These are phyloP conservation scores for Silvanus unidentatus DNA, from an alignment of 2,888 invertebrate species.

Conservation along the genomic window DNA sequence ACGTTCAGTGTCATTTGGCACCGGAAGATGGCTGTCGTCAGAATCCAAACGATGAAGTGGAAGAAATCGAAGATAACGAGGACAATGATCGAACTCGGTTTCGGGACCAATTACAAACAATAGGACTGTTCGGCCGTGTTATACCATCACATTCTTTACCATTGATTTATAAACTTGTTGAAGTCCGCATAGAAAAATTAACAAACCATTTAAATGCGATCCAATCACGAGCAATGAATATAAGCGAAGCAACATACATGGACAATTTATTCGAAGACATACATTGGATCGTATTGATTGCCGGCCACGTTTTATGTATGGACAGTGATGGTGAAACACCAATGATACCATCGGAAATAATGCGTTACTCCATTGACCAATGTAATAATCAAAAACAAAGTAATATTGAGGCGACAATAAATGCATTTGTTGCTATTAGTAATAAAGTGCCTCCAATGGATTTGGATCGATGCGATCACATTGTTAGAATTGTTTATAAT, in stretches of 20 bases:
- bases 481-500: conserved; percentile 60
- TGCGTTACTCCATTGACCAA: conserved; percentile 54
- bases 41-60: conserved; percentile 42
- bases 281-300: conserved; percentile 81
- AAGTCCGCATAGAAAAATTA: conserved; percentile 38
- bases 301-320: conserved; percentile 63
- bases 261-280: conserved; percentile 77
- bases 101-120: conserved; percentile 67
- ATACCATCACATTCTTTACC: conserved; percentile 61
- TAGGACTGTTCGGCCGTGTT: conserved; percentile 61
- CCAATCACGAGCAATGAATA: conserved; percentile 41
- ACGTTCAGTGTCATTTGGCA: conserved; percentile 71
- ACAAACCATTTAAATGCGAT: conserved; percentile 38
- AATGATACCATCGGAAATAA: conserved; percentile 60
- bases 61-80: conserved; percentile 59
- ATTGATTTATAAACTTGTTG: conserved; percentile 51
- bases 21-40: conserved; percentile 70
- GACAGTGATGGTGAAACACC: conserved; percentile 62
- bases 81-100: conserved; percentile 62
- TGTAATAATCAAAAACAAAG: conserved; percentile 32
- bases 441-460: conserved; percentile 38
- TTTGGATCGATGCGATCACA: conserved; percentile 45
- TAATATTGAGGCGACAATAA: conserved; percentile 41
- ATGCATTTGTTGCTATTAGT: conserved; percentile 23
- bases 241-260: conserved; percentile 43